These are phyloP conservation scores for Sarcophaga subvicina DNA, from an alignment of 2,888 invertebrate genomes.

Conservation along the genomic window DNA sequence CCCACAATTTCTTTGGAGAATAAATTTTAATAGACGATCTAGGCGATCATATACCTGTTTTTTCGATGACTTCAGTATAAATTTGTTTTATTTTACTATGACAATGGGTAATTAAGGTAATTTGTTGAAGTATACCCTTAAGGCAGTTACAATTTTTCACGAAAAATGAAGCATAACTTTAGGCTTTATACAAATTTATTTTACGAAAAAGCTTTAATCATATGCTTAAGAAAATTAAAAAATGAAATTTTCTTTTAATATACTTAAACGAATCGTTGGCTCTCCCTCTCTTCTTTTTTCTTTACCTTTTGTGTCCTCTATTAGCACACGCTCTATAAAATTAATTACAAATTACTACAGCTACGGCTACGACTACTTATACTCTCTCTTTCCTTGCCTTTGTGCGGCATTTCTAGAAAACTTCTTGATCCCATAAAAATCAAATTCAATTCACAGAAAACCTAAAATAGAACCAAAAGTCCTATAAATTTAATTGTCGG, in stretches of 20 bases:
- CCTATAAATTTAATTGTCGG: slow-evolving; percentile 58
- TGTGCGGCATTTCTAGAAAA: slow-evolving; percentile 28
- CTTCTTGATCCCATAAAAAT: slow-evolving; percentile 59
- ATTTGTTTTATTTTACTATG: too few relatives aligned
- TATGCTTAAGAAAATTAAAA: not conserved
- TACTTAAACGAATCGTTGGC: too few relatives aligned
- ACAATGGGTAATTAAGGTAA: too few relatives aligned
- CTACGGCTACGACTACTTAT: not conserved
- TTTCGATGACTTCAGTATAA: too few relatives aligned
- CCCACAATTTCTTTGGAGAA: too few relatives aligned
- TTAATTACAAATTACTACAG: slow-evolving; percentile 54
- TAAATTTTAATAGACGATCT: too few relatives aligned
- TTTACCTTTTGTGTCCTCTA: slow-evolving; percentile 17
- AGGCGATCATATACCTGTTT: too few relatives aligned
- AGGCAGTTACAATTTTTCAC: slow-evolving; percentile 11
- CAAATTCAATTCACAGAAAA: slow-evolving; percentile 64
- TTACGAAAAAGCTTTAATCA: too few relatives aligned
- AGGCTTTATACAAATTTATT: slow-evolving; percentile 25
- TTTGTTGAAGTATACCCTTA: not conserved
- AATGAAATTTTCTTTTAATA: not conserved
- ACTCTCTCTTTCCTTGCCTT: not conserved
- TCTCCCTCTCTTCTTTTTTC: too few relatives aligned
- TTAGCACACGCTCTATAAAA: slow-evolving; percentile 60
- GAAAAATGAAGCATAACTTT: slow-evolving; percentile 32
- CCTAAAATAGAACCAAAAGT: slow-evolving; percentile 58